phyloP scores from a whole-genome alignment of 2,113 vertebrate genomes.

The Myotis davidii region DNA sequence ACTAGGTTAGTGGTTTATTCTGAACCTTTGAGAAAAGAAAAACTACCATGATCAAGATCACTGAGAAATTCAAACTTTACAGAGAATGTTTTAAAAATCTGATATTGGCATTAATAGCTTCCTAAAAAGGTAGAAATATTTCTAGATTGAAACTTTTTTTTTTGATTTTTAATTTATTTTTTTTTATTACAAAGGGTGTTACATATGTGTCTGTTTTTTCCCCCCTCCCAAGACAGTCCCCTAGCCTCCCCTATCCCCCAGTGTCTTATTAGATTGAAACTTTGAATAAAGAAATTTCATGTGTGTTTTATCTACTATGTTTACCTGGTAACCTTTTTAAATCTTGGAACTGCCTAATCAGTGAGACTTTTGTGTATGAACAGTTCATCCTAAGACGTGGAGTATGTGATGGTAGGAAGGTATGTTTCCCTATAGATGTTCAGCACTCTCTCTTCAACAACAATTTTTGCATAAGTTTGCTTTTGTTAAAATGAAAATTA shows the following conservation, averaged over 20 bases:
- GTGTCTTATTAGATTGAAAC: conserved; percentile 24
- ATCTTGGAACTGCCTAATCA: background rate
- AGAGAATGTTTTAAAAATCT: background rate
- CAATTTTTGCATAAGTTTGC: conserved; percentile 18
- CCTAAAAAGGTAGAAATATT: conserved; percentile 12
- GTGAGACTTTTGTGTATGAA: background rate
- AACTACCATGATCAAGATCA: conserved; percentile 4
- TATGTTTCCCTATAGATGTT: background rate
- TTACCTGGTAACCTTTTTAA: background rate
- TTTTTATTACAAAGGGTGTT: no score
- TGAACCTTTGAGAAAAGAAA: conserved; percentile 10
- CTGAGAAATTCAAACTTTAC: conserved; percentile 34
- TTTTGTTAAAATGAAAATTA: conserved; percentile 14
- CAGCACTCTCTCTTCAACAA: background rate
- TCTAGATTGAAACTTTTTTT: conserved; percentile 44
- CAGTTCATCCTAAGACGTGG: background rate
- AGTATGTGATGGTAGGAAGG: background rate
- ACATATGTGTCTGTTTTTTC: no score
- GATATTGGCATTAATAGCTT: background rate
- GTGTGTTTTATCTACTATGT: conserved; percentile 7
- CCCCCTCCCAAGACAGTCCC: no score
- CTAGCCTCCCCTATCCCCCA: no score
- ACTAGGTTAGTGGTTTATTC: background rate
- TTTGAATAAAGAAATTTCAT: background rate
- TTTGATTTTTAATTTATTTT: no score